Evolutionary conservation across 1,140 invertebrate genomes (phyloP), one percentile per base, ranked within the genome.

Genomic region (Drosophila eugracilis): DNA sequence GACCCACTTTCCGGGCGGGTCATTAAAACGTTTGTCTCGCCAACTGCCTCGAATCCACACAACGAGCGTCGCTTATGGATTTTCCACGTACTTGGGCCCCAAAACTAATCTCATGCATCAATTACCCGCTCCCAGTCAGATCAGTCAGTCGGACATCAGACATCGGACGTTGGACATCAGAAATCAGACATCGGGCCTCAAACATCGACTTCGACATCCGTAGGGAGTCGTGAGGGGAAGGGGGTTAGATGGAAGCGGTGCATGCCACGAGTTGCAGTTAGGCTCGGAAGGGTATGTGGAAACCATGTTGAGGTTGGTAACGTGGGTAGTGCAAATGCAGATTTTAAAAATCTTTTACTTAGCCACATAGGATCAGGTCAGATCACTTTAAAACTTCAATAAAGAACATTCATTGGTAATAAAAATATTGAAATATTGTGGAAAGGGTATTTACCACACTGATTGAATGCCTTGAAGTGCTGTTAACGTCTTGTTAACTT

Each of bases 81-180:
- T 86, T 86, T 85, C 81, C 47, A 86, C 77, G 77, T 86, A 85
- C 81, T 86, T 81, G 73, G 73, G 60, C 62, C 62, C 75, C 78
- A 63, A 77, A 81, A 81, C 81, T 85, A 88, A 86, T 86, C 81
- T 88, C 83, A 86, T 86, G 81, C 81, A 86, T 86, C 81, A 86
- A 85, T 85, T 85, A 85, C 81, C 78, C 49, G 73, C 74, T 63
- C 59, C 37, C 71, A 58, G 57, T 72, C 41, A 69, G 53, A 78
- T 73, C 73, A 45, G 78, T 69, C 55, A 76, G 55, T 32, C 30
- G 42, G 48, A 57, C 50, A 30, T 41, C 62, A 15, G 58, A 24
- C 62, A 17, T 39, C 41, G 34, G 37, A 26, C 41, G 14, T 28
- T 26, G n/a, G 41, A 34, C 41, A 19, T 42, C 36, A 22, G 36